Percentiles rank a stretch among this genome's conserved stretches.
These are phyloP conservation scores for Scotopteryx bipunctaria DNA, from an alignment of 2,888 invertebrate genomes.

Conservation along the genomic window DNA sequence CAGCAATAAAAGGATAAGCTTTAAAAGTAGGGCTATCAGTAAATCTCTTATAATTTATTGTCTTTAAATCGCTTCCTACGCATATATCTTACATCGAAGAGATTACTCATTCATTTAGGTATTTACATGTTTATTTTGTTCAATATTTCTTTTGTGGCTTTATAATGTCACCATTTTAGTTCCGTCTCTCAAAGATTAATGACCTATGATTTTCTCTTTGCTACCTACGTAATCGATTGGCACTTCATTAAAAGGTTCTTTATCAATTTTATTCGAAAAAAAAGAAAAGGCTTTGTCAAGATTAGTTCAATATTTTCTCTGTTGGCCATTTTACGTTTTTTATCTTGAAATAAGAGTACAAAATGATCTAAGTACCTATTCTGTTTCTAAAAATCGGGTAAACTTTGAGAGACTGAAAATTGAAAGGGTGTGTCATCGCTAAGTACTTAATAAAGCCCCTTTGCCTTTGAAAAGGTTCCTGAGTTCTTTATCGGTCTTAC, in stretches of 20 bases:
- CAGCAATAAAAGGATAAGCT: slow-evolving; percentile 31
- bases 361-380: too few relatives aligned
- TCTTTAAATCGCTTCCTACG: slow-evolving; percentile 41
- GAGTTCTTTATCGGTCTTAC: too few relatives aligned
- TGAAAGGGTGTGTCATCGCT: too few relatives aligned
- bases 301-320: too few relatives aligned
- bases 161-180: slow-evolving; percentile 16
- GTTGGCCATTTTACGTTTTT: too few relatives aligned
- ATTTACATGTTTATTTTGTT: slow-evolving; percentile 26
- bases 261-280: neutral
- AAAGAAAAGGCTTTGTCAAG: too few relatives aligned
- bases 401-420: too few relatives aligned
- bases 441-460: too few relatives aligned
- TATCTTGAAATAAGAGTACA: too few relatives aligned
- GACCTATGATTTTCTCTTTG: slow-evolving; percentile 18
- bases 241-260: slow-evolving; percentile 2
- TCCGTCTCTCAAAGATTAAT: slow-evolving; percentile 21
- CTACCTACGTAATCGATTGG: slow-evolving; percentile 10
- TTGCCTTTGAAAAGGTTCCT: too few relatives aligned
- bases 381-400: too few relatives aligned
- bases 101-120: slow-evolving; percentile 38
- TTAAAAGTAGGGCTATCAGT: slow-evolving; percentile 40
- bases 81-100: slow-evolving; percentile 32
- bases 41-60: slow-evolving; percentile 42
- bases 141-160: slow-evolving; percentile 23